These are phyloP conservation scores for Eretmochelys imbricata DNA, from an alignment of 2,113 vertebrate genomes.

Conservation along the genomic window DNA sequence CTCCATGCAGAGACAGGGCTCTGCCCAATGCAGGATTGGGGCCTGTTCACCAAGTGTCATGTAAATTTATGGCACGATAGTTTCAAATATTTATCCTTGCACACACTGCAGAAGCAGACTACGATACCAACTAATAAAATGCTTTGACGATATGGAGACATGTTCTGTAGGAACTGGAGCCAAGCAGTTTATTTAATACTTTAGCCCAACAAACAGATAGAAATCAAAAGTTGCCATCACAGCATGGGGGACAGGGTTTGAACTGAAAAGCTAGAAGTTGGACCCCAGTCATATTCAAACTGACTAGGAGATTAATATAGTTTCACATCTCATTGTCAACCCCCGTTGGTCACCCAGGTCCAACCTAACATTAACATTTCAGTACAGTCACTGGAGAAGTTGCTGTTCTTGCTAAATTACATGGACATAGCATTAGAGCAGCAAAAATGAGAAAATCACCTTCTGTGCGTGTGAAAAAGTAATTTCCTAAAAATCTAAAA, in stretches of 20 bases:
- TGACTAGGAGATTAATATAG: not conserved
- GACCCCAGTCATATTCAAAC: not conserved
- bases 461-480: slow-evolving; percentile 56
- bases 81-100: fast-evolving
- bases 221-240: fast-evolving
- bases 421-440: not conserved
- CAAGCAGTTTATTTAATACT: fast-evolving
- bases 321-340: fast-evolving
- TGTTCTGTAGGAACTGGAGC: not conserved
- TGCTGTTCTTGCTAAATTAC: slow-evolving; percentile 5
- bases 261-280: fast-evolving
- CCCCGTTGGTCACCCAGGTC: not conserved
- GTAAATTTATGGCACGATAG: fast-evolving
- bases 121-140: fast-evolving
- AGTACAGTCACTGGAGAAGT: not conserved
- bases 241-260: fast-evolving
- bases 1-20: not conserved
- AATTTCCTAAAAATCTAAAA: slow-evolving; percentile 30
- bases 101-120: not conserved
- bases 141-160: fast-evolving
- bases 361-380: not conserved
- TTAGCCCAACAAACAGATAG: not conserved
- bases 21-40: not conserved
- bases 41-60: not conserved
- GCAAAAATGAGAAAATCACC: slow-evolving; percentile 15